Evolutionary conservation across 2,113 vertebrate genomes (phyloP), one percentile per base, ranked within the genome.

Genomic region (Hyla sarda): DNA sequence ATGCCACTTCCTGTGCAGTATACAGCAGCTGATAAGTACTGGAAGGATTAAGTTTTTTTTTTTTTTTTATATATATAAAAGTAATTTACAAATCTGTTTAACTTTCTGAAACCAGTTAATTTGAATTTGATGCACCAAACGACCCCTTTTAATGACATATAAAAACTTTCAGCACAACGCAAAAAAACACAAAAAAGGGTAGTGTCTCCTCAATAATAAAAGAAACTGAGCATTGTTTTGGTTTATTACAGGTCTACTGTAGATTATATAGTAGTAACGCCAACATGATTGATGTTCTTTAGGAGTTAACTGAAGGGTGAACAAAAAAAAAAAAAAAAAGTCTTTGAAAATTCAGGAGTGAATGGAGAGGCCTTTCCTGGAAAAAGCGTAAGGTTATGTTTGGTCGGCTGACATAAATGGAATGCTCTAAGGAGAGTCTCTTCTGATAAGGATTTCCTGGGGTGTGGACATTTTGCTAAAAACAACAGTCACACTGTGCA

Each of bases 381-480:
- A 67, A 84, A 85, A 85, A 74, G 14, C n/a, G 41, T 85, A 65
- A 85, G 73, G 73, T 77, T 77, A 77, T 85, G 83, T 85, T 85
- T 85, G 83, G 73, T 67, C 52, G 73, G 25, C 58, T 77, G 58
- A 58, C 37, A 56, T 65, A 60, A 84, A 76, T 84, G 72, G 73
- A 85, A 85, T 77, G 73, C 45, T 76, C 56, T 58, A 75, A 60
- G 41, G 41, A 50, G 72, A 85, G 34, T 77, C 56, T 65, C 37
- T 19, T 84, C 73, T 56, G 83, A 85, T 85, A 85, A 85, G 83
- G 83, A 77, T 85, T 85, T 77, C 56, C 73, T 67, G 54, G 83
- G 83, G 83, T 62, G 73, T 76, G 73, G 83, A 77, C 56, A 67
- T 16, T n/a, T n/a, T 19, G 25, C 83, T 65, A 65, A 77, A 75